Percentiles rank a stretch among this genome's conserved stretches.
Evolutionary conservation across 2,113 vertebrate species (phyloP).

Genomic region (Rhizomys pruinosus): DNA sequence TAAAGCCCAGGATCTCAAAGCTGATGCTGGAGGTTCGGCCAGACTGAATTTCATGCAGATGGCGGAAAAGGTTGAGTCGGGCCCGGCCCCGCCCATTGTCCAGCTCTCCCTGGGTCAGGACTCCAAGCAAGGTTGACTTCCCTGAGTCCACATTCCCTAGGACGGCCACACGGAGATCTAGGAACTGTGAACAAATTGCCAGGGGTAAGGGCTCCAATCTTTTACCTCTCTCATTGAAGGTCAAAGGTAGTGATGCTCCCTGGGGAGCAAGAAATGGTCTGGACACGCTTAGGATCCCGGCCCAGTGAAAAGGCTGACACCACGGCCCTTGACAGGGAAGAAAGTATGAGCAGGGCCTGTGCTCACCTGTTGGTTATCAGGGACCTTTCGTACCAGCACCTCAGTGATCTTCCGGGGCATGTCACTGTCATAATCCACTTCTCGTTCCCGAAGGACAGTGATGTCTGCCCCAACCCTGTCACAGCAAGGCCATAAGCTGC

Average conservation of each 20-base stretch:
- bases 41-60: constrained; percentile 98
- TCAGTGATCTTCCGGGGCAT: constrained; percentile 94
- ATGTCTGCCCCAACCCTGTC: constrained; percentile 97
- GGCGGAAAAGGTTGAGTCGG: constrained; percentile 98
- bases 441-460: constrained; percentile 93
- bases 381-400: constrained; percentile 97
- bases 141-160: constrained; percentile 98
- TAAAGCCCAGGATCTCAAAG: constrained; percentile 99
- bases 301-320: not conserved
- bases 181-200: constrained; percentile 88
- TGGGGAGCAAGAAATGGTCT: not conserved
- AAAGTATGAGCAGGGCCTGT: not conserved
- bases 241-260: not conserved
- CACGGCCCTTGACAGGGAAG: not conserved
- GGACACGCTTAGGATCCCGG: not conserved
- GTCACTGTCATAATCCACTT: constrained; percentile 95
- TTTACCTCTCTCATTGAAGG: not conserved
- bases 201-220: constrained; percentile 44
- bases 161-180: constrained; percentile 97
- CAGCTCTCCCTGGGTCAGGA: constrained; percentile 97
- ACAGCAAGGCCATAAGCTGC: constrained; percentile 59
- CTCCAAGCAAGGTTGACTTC: constrained; percentile 97
- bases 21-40: constrained; percentile 99
- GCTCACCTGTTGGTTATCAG: constrained; percentile 97
- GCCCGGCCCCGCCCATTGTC: constrained; percentile 97